Base-by-base conservation (phyloP, 2,888 invertebrate genomes). In the Plebejus melissa region DNA sequence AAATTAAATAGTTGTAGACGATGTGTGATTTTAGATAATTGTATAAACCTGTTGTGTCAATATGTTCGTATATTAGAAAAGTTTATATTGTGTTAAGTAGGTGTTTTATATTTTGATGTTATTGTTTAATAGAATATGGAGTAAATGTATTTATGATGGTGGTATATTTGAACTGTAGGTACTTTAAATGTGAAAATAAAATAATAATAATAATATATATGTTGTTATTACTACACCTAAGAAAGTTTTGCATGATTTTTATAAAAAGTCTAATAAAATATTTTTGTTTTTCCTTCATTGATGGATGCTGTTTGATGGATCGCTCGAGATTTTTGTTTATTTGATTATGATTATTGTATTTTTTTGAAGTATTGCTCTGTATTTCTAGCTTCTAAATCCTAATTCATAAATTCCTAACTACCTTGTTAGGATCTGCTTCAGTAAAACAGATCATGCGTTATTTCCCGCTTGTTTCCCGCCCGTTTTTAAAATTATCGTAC, bases 61-160 rank as follows among this genome's bases (percentile, higher is more conserved):
- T 90, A 91, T 89, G 87, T 90, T 85, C 84, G 82, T 80, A 90
- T 93, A 86, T 87, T 93, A 83, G 91, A 93, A 78, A 90, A 91
- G 77, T 92, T 93, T 91, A 93, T 90, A 91, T 91, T 90, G 91
- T 89, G 89, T 90, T 93, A 71, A 58, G 46, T 46, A 46, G 46
- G 71, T 58, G 57, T 75, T 70, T 71, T 58, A 38, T 74, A 75
- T 75, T 74, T 75, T 75, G 22, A 54, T 75, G 54, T 54, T 54
- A 36, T 54, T 16, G 22, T 74, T 0, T 13, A 65, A 4, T 58
- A 60, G n/a, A 58, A n/a, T 57, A 74, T 22, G n/a, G 5, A 54
- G 28, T 70, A 46, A 71, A 46, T 22, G 38, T 41, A 70, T 70
- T 41, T 70, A 41, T 41, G 5, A 41, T 16, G 11, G 69, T 32